Percentiles rank a stretch among this genome's conserved stretches.
Evolutionary conservation across 1,140 invertebrate species (phyloP).

Genomic region (Cydia pomonella): DNA sequence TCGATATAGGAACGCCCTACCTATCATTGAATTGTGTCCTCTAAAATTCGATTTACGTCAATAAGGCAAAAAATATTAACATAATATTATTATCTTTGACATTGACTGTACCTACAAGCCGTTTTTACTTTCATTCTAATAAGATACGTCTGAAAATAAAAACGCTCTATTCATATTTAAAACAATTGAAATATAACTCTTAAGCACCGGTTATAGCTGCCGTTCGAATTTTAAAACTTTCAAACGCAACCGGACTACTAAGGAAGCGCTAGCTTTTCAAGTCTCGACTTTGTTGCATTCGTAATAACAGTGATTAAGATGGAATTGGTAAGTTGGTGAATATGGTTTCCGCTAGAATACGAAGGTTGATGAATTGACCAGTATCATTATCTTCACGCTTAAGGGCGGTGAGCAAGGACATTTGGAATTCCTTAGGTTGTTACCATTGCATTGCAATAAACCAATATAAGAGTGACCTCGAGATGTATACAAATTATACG

Average conservation of each 20-base stretch:
- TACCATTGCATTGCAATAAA: neutral
- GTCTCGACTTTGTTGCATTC: slow-evolving; percentile 9
- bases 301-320: neutral
- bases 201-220: slow-evolving; percentile 11
- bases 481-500: neutral
- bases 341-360: slow-evolving; percentile 26
- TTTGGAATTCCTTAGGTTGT: slow-evolving; percentile 19
- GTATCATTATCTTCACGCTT: slow-evolving; percentile 31
- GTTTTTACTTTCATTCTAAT: neutral
- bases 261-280: neutral
- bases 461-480: neutral
- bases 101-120: neutral
- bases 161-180: slow-evolving; percentile 1
- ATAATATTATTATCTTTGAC: too few species aligned
- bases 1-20: too few species aligned
- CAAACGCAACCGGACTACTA: neutral
- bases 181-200: slow-evolving; percentile 24
- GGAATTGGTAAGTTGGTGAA: neutral
- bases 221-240: slow-evolving; percentile 31
- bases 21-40: too few species aligned
- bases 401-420: slow-evolving; percentile 18
- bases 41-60: too few species aligned
- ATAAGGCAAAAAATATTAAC: too few species aligned
- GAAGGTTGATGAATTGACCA: slow-evolving; percentile 32
- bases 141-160: neutral